Conservation (phyloP, 2,888 invertebrate species). For the Eutolmus rufibarbis region DNA sequence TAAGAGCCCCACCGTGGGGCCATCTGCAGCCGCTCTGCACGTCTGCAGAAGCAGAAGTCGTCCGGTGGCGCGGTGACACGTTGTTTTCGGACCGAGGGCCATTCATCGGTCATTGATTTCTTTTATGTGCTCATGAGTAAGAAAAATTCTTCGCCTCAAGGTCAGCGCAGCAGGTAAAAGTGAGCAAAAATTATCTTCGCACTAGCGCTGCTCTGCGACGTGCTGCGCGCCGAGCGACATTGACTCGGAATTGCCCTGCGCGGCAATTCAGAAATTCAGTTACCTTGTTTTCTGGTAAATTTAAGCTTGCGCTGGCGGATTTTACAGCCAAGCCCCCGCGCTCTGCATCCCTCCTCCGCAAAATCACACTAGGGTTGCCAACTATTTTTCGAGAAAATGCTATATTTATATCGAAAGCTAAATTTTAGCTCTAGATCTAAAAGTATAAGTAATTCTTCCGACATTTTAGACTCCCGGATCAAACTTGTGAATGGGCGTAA, state of each 20-base stretch:
- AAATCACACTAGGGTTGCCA: neutral
- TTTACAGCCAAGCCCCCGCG: neutral
- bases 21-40: neutral
- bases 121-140: slow-evolving; percentile 16
- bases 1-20: neutral
- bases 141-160: slow-evolving; percentile 13
- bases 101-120: slow-evolving; percentile 4
- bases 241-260: slow-evolving; percentile 16
- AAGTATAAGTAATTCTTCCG: no score
- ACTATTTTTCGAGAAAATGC: neutral
- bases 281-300: slow-evolving; percentile 13
- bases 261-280: neutral
- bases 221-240: neutral
- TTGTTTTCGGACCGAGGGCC: neutral
- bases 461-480: no score
- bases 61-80: neutral
- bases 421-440: no score
- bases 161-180: slow-evolving; percentile 26
- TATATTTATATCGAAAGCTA: neutral
- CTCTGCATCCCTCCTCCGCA: neutral
- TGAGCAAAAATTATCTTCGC: neutral
- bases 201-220: neutral
- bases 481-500: no score
- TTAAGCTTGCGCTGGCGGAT: slow-evolving; percentile 9
- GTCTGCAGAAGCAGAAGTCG: neutral